Evolutionary conservation across 2,797 vertebrate species (phyloP).

Genomic region (Schizothorax lantsangensis): DNA sequence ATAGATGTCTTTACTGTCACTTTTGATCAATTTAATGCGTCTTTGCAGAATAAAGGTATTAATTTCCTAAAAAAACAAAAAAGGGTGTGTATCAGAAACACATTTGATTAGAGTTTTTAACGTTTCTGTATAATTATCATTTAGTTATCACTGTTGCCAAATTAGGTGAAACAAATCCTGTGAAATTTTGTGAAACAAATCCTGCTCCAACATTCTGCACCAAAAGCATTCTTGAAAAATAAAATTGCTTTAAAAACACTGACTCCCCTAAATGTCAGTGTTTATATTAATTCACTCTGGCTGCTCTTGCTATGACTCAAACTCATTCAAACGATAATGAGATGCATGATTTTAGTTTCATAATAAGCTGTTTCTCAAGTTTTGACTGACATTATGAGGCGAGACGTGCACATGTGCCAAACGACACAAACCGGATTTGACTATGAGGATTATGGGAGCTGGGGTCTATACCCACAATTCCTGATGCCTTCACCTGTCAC

Average conservation of each 20-base stretch:
- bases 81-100: neutral
- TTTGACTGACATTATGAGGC: neutral
- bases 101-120: neutral
- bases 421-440: neutral
- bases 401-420: neutral
- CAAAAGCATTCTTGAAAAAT: neutral
- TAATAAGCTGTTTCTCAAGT: neutral
- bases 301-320: neutral
- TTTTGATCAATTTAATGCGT: neutral
- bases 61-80: neutral
- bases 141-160: neutral
- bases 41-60: neutral
- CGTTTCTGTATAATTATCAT: neutral
- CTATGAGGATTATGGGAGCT: neutral
- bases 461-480: slow-evolving; percentile 27
- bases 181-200: neutral
- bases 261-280: neutral
- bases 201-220: neutral
- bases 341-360: neutral
- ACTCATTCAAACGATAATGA: neutral
- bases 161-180: too few species aligned
- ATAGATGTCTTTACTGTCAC: neutral
- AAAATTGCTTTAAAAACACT: neutral
- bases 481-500: slow-evolving; percentile 44
- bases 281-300: neutral